Evolutionary conservation across 2,888 invertebrate genomes (phyloP).

Genomic region (Drosophila formosana): DNA sequence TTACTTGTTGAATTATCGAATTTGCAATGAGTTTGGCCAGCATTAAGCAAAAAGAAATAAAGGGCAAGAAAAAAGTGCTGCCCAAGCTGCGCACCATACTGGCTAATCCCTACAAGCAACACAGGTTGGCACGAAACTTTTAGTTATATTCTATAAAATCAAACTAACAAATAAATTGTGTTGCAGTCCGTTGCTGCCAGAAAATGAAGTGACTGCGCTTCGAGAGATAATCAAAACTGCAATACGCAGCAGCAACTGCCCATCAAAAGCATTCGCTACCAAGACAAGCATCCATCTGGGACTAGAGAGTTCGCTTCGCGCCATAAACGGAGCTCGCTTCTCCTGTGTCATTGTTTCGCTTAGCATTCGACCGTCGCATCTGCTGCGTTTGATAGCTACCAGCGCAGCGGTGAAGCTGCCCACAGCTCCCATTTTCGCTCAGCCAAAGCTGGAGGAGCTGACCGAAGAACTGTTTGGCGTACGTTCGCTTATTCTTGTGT

Average conservation of each 20-base stretch:
- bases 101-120: conserved; percentile 73
- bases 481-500: conserved; percentile 58
- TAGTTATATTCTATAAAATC: neutral
- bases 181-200: conserved; percentile 67
- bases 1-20: neutral
- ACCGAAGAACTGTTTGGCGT: conserved; percentile 73
- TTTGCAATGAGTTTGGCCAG: conserved; percentile 68
- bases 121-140: conserved; percentile 44
- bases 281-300: conserved; percentile 66
- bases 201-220: conserved; percentile 59
- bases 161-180: neutral
- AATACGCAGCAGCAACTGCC: conserved; percentile 28
- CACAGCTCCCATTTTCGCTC: conserved; percentile 72
- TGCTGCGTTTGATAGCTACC: conserved; percentile 70
- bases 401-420: conserved; percentile 65
- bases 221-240: conserved; percentile 46
- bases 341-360: conserved; percentile 76
- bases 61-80: conserved; percentile 72
- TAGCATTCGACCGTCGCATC: conserved; percentile 71
- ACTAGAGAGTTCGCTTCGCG: conserved; percentile 73
- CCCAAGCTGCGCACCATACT: conserved; percentile 79
- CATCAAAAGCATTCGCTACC: conserved; percentile 55
- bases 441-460: conserved; percentile 73
- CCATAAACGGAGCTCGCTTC: conserved; percentile 66
- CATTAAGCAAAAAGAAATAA: conserved; percentile 69